Percentiles rank a stretch among this genome's conserved stretches.
These are phyloP conservation scores for Pimpla rufipes DNA, from an alignment of 2,888 invertebrate genomes.

Conservation along the genomic window DNA sequence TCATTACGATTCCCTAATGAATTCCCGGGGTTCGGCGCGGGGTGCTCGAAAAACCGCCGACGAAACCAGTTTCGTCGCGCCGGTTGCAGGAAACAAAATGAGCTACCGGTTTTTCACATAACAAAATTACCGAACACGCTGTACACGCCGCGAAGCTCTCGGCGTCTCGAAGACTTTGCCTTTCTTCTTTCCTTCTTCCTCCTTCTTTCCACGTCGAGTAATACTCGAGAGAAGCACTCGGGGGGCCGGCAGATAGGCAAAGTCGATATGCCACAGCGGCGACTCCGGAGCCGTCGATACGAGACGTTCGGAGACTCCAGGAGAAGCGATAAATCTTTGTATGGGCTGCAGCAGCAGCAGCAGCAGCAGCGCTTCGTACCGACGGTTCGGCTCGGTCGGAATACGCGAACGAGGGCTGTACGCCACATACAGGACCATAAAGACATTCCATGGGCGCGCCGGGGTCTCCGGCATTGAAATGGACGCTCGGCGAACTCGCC, in stretches of 20 bases:
- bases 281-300: conserved; percentile 35
- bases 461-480: conserved; percentile 57
- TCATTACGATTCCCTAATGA: conserved; percentile 41
- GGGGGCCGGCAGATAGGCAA: conserved; percentile 17
- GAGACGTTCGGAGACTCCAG: background rate
- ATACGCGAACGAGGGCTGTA: conserved; percentile 42
- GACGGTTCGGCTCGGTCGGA: conserved; percentile 29
- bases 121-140: conserved; percentile 59
- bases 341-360: conserved; percentile 19
- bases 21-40: conserved; percentile 7
- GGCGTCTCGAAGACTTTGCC: background rate
- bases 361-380: background rate
- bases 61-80: conserved; percentile 53
- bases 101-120: conserved; percentile 67
- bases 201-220: background rate
- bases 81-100: conserved; percentile 56
- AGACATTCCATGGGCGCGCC: conserved; percentile 69
- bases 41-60: conserved; percentile 31
- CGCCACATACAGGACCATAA: conserved; percentile 64
- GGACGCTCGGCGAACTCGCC: conserved; percentile 49
- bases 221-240: background rate
- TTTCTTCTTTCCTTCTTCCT: too few species aligned
- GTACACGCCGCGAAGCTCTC: background rate
- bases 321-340: conserved; percentile 62
- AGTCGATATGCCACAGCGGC: conserved; percentile 51